phyloP scores from a whole-genome alignment of 2,888 invertebrate genomes.

The Steinernema carpocapsae region DNA sequence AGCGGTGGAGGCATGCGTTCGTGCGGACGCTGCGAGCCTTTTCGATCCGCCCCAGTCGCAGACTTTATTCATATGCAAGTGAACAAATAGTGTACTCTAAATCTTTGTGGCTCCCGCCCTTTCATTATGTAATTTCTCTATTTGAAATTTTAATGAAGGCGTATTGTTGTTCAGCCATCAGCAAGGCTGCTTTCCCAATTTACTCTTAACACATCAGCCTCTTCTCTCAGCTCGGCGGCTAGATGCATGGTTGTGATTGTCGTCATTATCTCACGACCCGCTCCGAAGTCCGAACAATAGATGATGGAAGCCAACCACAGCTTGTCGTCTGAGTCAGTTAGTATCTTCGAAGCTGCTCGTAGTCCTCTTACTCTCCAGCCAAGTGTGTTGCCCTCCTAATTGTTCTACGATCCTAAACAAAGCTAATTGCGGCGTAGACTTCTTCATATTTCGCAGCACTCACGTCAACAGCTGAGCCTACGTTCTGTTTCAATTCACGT shows the following conservation, averaged over 20 bases:
- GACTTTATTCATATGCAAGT: slow-evolving; percentile 32
- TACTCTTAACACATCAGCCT: slow-evolving; percentile 26
- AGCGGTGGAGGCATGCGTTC: too few species aligned
- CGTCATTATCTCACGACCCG: slow-evolving; percentile 34
- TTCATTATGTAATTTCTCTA: slow-evolving; percentile 32
- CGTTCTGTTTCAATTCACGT: slow-evolving; percentile 25
- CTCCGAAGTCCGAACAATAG: slow-evolving; percentile 31
- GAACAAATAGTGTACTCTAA: slow-evolving; percentile 35
- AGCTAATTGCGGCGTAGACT: slow-evolving; percentile 32
- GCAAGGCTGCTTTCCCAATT: slow-evolving; percentile 11
- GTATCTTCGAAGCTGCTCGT: slow-evolving; percentile 16
- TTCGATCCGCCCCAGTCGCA: slow-evolving; percentile 15
- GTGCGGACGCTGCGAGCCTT: too few species aligned
- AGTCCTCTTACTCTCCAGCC: background rate
- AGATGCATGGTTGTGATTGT: slow-evolving; percentile 34
- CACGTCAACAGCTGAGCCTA: slow-evolving; percentile 25
- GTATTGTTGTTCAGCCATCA: slow-evolving; percentile 33
- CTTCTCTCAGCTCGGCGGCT: slow-evolving; percentile 19
- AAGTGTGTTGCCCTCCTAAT: slow-evolving; percentile 31
- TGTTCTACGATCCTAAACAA: slow-evolving; percentile 27
- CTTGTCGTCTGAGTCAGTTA: slow-evolving; percentile 33
- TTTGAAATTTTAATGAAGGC: slow-evolving; percentile 32
- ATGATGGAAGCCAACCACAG: slow-evolving; percentile 28
- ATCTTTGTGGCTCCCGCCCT: slow-evolving; percentile 33
- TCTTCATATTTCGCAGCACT: slow-evolving; percentile 1